These are phyloP conservation scores for Podarcis muralis DNA, from an alignment of 2,113 vertebrate species.

Conservation along the genomic window DNA sequence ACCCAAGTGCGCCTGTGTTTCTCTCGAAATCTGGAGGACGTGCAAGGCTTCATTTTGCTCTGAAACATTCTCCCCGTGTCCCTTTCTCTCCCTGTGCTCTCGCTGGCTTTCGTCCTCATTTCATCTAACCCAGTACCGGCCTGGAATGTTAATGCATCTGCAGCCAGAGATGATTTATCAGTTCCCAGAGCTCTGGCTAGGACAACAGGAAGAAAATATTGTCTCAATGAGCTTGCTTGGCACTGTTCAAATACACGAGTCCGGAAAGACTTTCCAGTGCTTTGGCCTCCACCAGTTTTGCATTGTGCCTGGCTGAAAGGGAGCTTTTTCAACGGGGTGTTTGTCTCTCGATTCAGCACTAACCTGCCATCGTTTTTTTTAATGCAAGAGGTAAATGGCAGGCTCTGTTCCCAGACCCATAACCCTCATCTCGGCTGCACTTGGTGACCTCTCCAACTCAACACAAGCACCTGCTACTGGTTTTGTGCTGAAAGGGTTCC, in stretches of 20 bases:
- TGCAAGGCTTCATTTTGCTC: not conserved
- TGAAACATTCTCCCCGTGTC: not conserved
- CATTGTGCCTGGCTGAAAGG: not conserved
- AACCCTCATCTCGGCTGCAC: not conserved
- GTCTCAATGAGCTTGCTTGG: conserved; percentile 63
- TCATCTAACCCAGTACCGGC: conserved; percentile 61
- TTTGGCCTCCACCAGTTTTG: not conserved
- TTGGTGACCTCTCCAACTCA: not conserved
- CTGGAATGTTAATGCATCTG: conserved; percentile 72
- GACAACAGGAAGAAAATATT: conserved; percentile 67
- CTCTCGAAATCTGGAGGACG: not conserved
- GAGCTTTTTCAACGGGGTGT: not conserved
- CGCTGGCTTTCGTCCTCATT: conserved; percentile 57
- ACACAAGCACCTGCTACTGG: not conserved
- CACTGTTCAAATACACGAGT: conserved; percentile 58
- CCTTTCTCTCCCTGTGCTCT: conserved; percentile 26
- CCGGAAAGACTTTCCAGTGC: conserved; percentile 61
- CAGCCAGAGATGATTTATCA: conserved; percentile 71
- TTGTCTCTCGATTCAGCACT: not conserved
- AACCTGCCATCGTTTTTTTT: not conserved
- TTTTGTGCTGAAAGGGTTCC: not conserved
- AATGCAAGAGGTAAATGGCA: not conserved
- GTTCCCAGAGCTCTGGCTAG: conserved; percentile 59
- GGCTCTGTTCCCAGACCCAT: not conserved
- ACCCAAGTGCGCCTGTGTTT: not conserved